These are phyloP conservation scores for Caenorhabditis uteleia DNA, from an alignment of 2,888 invertebrate genomes.

Conservation along the genomic window DNA sequence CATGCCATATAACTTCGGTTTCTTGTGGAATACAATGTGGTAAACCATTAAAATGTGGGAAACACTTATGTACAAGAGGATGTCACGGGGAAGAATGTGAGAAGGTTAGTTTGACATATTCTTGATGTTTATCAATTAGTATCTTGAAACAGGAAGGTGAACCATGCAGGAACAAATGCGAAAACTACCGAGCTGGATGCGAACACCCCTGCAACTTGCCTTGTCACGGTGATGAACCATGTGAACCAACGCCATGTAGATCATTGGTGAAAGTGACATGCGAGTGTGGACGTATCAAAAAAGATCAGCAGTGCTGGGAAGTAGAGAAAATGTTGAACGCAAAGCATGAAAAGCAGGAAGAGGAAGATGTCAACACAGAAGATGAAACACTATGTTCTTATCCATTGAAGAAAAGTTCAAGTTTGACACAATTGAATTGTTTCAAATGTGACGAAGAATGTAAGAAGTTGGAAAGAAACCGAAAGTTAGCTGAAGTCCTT, in stretches of 20 bases:
- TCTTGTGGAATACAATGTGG: slow-evolving; percentile 85
- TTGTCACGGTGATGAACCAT: slow-evolving; percentile 79
- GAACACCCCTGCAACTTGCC: slow-evolving; percentile 85
- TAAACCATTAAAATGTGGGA: slow-evolving; percentile 82
- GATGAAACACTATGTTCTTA: background rate
- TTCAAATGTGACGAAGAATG: slow-evolving; percentile 93
- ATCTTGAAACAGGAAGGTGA: slow-evolving; percentile 50
- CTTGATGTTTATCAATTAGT: background rate
- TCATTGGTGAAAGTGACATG: slow-evolving; percentile 54
- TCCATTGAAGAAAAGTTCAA: slow-evolving; percentile 13
- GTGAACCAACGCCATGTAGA: slow-evolving; percentile 78
- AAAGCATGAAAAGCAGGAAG: slow-evolving; percentile 13
- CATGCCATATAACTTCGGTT: slow-evolving; percentile 77
- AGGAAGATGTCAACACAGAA: background rate
- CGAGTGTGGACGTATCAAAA: slow-evolving; percentile 53
- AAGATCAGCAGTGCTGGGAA: slow-evolving; percentile 44
- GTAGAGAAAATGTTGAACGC: slow-evolving; percentile 26
- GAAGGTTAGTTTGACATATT: slow-evolving; percentile 2
- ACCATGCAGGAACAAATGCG: slow-evolving; percentile 78
- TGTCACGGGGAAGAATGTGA: slow-evolving; percentile 82
- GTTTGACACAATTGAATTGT: slow-evolving; percentile 30
- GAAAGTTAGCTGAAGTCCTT: slow-evolving; percentile 85
- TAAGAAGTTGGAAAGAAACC: slow-evolving; percentile 84
- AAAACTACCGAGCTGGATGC: slow-evolving; percentile 77
- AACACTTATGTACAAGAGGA: slow-evolving; percentile 81